Conservation (phyloP, 2,797 vertebrate genomes). For the Brachyrhaphis roseni region DNA sequence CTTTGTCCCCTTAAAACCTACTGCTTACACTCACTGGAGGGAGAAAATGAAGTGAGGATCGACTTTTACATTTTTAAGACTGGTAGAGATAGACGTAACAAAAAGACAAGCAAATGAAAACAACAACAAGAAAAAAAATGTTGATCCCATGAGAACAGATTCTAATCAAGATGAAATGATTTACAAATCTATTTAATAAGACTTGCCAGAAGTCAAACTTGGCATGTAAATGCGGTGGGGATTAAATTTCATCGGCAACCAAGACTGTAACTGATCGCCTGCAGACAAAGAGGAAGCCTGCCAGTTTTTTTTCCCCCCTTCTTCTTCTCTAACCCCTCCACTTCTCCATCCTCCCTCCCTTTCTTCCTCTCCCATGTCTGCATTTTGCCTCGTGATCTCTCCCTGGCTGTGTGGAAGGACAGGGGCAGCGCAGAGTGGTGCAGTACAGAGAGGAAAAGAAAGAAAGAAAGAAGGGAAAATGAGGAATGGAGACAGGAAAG, state of each 20-base stretch:
- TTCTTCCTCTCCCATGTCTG: slow-evolving; percentile 68
- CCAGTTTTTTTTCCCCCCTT: slow-evolving; percentile 55
- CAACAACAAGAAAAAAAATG: slow-evolving; percentile 40
- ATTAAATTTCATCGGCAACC: slow-evolving; percentile 83
- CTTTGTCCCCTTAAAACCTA: slow-evolving; percentile 66
- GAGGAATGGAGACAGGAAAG: slow-evolving; percentile 18
- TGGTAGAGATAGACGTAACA: slow-evolving; percentile 67
- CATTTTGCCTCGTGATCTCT: slow-evolving; percentile 78
- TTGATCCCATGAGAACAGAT: slow-evolving; percentile 77
- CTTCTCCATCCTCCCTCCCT: slow-evolving; percentile 50
- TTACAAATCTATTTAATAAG: slow-evolving; percentile 86
- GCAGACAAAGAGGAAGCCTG: slow-evolving; percentile 80
- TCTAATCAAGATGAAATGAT: slow-evolving; percentile 85
- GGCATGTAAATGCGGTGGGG: slow-evolving; percentile 81
- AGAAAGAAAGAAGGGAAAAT: slow-evolving; percentile 23
- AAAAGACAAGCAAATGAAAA: slow-evolving; percentile 68
- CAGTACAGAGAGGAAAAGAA: slow-evolving; percentile 61
- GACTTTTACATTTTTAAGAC: slow-evolving; percentile 64
- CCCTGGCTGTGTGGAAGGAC: slow-evolving; percentile 72
- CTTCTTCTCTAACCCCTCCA: slow-evolving; percentile 44
- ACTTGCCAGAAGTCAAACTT: slow-evolving; percentile 84
- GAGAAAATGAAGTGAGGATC: slow-evolving; percentile 22
- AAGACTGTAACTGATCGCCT: slow-evolving; percentile 83
- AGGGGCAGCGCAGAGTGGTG: slow-evolving; percentile 70
- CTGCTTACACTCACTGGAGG: slow-evolving; percentile 32